Percentiles rank a stretch among this genome's conserved stretches.
Conservation (phyloP, 2,113 vertebrate species). For the Bufo bufo region DNA sequence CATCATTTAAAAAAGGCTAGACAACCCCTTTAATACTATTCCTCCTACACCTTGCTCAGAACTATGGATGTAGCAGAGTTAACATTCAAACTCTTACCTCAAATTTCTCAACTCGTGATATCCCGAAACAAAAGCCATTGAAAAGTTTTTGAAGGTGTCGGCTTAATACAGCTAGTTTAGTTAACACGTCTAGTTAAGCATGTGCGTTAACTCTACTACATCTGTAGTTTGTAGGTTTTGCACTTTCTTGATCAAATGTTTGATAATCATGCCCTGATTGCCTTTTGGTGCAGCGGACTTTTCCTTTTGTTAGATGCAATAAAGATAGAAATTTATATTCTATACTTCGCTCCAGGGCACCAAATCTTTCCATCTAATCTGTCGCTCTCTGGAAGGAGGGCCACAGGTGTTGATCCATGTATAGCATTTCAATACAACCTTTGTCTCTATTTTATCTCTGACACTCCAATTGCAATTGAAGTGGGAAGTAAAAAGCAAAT, state of each 20-base stretch:
- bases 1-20: no score
- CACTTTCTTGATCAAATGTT: neutral
- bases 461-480: conserved; percentile 57
- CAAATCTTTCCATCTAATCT: conserved; percentile 47
- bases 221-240: neutral
- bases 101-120: no score
- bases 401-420: conserved; percentile 53
- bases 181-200: no score
- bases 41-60: no score
- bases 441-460: conserved; percentile 54
- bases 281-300: neutral
- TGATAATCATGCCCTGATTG: neutral
- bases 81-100: no score
- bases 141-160: no score
- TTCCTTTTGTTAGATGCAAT: conserved; percentile 1
- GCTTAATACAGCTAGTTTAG: no score
- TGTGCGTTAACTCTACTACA: no score
- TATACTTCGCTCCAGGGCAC: neutral
- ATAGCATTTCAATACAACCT: conserved; percentile 52
- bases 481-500: conserved; percentile 54
- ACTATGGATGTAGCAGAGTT: no score
- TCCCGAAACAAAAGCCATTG: no score
- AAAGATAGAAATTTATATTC: neutral
- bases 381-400: conserved; percentile 33
- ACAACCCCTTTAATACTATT: no score